These are phyloP conservation scores for Montipora cactus DNA, from an alignment of 64 coral and sea anemone species.

Conservation along the genomic window DNA sequence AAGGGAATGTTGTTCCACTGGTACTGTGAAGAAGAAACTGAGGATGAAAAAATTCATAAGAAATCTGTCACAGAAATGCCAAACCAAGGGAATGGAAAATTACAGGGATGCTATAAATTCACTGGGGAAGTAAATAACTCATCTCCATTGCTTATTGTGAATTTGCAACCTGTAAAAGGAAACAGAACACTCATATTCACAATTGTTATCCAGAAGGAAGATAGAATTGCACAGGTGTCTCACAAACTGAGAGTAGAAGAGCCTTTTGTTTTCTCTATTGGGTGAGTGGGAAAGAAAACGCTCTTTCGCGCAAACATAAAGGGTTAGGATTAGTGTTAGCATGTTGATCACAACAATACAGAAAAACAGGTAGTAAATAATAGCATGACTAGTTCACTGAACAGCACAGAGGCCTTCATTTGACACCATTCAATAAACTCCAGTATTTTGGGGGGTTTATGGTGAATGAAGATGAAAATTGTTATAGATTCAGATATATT, in stretches of 20 bases:
- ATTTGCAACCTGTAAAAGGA: slow-evolving; percentile 2
- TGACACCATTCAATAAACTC: too few relatives aligned
- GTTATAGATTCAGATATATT: too few relatives aligned
- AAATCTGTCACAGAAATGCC: background rate
- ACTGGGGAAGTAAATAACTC: slow-evolving; percentile 37
- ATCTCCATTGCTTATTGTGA: slow-evolving; percentile 12
- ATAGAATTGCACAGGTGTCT: background rate
- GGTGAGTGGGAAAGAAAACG: background rate
- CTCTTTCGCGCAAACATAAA: background rate
- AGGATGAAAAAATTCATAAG: background rate
- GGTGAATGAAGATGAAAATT: too few relatives aligned
- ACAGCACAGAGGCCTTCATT: too few relatives aligned
- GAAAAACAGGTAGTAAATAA: too few relatives aligned
- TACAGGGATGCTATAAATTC: background rate
- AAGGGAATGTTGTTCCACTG: slow-evolving; percentile 53
- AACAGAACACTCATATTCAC: slow-evolving; percentile 10
- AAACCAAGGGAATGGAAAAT: background rate
- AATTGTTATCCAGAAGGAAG: slow-evolving; percentile 34
- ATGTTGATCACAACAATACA: too few relatives aligned
- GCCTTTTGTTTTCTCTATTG: background rate
- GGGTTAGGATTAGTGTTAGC: too few relatives aligned
- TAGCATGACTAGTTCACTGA: too few relatives aligned
- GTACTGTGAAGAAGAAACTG: slow-evolving; percentile 53
- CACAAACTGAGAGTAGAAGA: background rate
- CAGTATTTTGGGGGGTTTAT: too few relatives aligned